Conservation (phyloP, 2,888 invertebrate genomes). For the Fissipunctia ypsillon region DNA sequence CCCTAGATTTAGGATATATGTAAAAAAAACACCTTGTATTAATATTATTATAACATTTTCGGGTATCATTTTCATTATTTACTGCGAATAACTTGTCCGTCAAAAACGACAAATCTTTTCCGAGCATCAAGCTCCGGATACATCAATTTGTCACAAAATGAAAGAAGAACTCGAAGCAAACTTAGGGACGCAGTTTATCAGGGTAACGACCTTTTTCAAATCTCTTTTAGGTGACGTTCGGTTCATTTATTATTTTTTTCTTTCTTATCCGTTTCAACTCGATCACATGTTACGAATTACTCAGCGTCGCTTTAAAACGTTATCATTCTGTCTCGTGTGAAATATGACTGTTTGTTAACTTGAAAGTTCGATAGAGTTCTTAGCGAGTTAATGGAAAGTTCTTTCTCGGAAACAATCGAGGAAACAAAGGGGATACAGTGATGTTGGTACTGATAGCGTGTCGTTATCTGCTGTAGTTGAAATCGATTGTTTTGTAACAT, state of each 20-base stretch:
- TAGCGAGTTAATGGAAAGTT: constrained; percentile 56
- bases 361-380: constrained; percentile 66
- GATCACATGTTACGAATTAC: constrained; percentile 87
- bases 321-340: constrained; percentile 84
- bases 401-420: constrained; percentile 32
- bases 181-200: constrained; percentile 86
- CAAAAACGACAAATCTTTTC: constrained; percentile 54
- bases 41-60: constrained; percentile 5
- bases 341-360: constrained; percentile 85
- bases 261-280: constrained; percentile 87
- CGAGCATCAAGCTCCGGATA: constrained; percentile 49
- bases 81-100: constrained; percentile 54
- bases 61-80: constrained; percentile 30
- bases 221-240: constrained; percentile 87
- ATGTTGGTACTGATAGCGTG: constrained; percentile 18
- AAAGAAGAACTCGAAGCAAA: constrained; percentile 79
- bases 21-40: too few relatives aligned
- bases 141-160: constrained; percentile 80
- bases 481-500: constrained; percentile 12
- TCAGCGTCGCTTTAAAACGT: constrained; percentile 84
- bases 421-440: not conserved
- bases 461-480: constrained; percentile 1
- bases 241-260: constrained; percentile 89
- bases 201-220: constrained; percentile 88
- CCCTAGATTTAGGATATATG: too few relatives aligned